A percentile compares a stretch with the other conserved stretches of the same genome.
Evolutionary conservation across 2,888 invertebrate genomes (phyloP).

Genomic region (Parnassius mnemosyne): DNA sequence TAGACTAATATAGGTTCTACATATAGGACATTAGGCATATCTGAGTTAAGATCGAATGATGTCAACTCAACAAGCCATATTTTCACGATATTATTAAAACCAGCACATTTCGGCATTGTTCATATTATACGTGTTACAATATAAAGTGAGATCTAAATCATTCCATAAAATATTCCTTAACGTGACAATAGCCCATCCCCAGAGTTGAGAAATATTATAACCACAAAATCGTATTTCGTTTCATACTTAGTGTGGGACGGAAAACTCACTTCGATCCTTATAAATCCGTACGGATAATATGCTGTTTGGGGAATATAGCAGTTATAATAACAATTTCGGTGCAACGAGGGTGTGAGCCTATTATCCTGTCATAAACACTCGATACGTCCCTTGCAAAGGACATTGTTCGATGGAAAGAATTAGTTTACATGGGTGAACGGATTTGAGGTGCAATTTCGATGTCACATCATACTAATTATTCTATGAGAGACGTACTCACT

Average conservation of each 20-base stretch:
- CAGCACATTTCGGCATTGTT: too few species aligned
- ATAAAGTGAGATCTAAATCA: background rate
- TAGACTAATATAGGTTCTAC: too few species aligned
- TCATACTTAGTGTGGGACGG: constrained; percentile 2
- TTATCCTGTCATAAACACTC: constrained; percentile 74
- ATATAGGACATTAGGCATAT: too few species aligned
- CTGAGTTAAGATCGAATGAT: too few species aligned
- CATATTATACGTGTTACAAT: too few species aligned
- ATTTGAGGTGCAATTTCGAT: constrained; percentile 42
- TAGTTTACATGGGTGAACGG: constrained; percentile 30
- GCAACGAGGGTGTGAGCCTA: constrained; percentile 66
- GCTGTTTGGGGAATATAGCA: constrained; percentile 53
- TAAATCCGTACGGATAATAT: constrained; percentile 35
- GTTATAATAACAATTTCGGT: constrained; percentile 58
- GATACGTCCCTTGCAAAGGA: constrained; percentile 51
- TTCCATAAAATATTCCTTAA: background rate
- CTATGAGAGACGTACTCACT: constrained; percentile 32
- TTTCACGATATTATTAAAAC: too few species aligned
- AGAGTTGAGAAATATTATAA: constrained; percentile 4
- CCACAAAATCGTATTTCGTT: constrained; percentile 18
- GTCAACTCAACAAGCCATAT: too few species aligned
- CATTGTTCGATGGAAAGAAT: constrained; percentile 38
- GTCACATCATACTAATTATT: constrained; percentile 43
- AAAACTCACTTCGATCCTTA: constrained; percentile 18
- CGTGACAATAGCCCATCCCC: background rate